phyloP scores from a whole-genome alignment of 2,113 vertebrate species.

The Turdus rufiventris region DNA sequence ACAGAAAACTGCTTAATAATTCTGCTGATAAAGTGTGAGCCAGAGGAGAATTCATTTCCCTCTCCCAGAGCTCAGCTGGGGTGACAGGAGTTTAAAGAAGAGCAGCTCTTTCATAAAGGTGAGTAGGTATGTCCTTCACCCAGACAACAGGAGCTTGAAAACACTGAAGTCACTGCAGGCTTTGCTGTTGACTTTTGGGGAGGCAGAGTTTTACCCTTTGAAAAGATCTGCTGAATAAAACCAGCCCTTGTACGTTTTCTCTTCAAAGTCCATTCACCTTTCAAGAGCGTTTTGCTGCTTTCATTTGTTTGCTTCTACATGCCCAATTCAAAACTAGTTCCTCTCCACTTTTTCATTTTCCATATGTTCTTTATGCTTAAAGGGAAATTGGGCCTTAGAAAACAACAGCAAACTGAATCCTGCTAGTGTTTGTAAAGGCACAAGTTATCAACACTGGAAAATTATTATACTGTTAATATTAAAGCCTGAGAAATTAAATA shows the following conservation, averaged over 20 bases:
- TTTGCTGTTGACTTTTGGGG: background rate
- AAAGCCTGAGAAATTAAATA: slow-evolving; percentile 65
- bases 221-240: background rate
- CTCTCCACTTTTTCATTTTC: background rate
- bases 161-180: background rate
- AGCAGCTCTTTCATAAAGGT: background rate
- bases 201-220: background rate
- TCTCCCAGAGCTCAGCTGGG: slow-evolving; percentile 29
- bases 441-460: background rate
- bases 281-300: background rate
- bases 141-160: background rate
- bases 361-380: background rate
- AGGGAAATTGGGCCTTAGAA: background rate
- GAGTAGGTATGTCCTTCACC: background rate
- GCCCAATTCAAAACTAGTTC: background rate
- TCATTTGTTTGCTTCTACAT: background rate
- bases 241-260: background rate
- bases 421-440: background rate
- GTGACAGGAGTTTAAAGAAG: slow-evolving; percentile 6
- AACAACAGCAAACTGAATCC: background rate
- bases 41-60: slow-evolving; percentile 26
- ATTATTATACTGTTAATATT: slow-evolving; percentile 29
- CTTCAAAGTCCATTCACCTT: background rate
- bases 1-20: slow-evolving; percentile 55
- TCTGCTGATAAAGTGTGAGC: slow-evolving; percentile 37